Conservation (phyloP, 1,140 invertebrate species). For the Eumeta japonica region DNA sequence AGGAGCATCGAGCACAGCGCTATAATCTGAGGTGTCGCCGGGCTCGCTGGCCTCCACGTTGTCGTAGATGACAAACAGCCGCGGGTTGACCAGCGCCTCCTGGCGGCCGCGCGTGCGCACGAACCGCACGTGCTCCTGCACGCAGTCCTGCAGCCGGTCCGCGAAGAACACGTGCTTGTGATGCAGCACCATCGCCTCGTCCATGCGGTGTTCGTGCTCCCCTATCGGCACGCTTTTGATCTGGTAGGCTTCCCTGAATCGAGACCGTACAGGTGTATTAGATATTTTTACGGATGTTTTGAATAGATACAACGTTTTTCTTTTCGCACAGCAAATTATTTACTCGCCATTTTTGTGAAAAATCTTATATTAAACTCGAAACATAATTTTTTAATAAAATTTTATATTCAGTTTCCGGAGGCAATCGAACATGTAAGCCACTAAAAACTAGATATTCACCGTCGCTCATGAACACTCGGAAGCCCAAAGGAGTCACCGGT, state of each 20-base stretch:
- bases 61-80: slow-evolving; percentile 71
- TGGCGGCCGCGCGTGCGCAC: slow-evolving; percentile 26
- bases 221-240: slow-evolving; percentile 48
- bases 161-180: slow-evolving; percentile 63
- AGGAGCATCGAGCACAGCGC: slow-evolving; percentile 60
- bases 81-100: slow-evolving; percentile 63
- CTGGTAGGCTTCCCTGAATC: slow-evolving; percentile 40
- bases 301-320: too few species aligned
- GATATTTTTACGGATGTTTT: too few species aligned
- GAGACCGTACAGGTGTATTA: too few species aligned
- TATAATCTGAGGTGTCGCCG: slow-evolving; percentile 62
- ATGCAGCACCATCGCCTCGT: slow-evolving; percentile 55
- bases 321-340: too few species aligned
- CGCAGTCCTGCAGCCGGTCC: slow-evolving; percentile 63
- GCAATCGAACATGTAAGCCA: too few species aligned
- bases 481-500: too few species aligned
- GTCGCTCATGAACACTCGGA: too few species aligned
- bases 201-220: slow-evolving; percentile 40
- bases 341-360: too few species aligned
- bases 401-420: background rate
- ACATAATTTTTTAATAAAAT: background rate
- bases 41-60: slow-evolving; percentile 72
- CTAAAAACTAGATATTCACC: too few species aligned
- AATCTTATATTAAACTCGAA: too few species aligned
- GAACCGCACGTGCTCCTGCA: slow-evolving; percentile 56